These are phyloP conservation scores for Ceratosolen solmsi DNA, from an alignment of 1,140 invertebrate species.

Conservation along the genomic window DNA sequence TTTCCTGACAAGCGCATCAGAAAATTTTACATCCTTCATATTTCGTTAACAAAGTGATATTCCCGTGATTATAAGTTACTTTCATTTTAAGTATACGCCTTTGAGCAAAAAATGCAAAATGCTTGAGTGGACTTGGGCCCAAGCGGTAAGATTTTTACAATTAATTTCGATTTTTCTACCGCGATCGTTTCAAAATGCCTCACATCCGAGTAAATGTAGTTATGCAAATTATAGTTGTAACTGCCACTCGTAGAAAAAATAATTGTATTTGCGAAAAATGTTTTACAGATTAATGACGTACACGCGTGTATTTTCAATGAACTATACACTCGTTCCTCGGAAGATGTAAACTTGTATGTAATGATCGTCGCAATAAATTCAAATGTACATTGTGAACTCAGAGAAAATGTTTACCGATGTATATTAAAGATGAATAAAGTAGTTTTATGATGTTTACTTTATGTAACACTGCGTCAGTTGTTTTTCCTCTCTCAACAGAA, in stretches of 20 bases:
- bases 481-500: neutral
- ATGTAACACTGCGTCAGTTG: neutral
- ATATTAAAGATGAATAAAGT: constrained; percentile 24
- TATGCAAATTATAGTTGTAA: constrained; percentile 13
- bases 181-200: neutral
- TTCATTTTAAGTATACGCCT: neutral
- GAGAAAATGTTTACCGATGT: neutral
- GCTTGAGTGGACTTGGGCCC: neutral
- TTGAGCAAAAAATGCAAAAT: constrained; percentile 5
- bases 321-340: neutral
- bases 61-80: constrained; percentile 14
- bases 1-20: neutral
- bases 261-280: constrained; percentile 13
- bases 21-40: neutral
- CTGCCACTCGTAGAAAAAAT: neutral
- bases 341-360: constrained; percentile 27
- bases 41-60: constrained; percentile 18
- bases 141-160: neutral
- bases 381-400: constrained; percentile 16
- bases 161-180: neutral
- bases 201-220: neutral
- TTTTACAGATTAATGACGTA: constrained; percentile 24
- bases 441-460: constrained; percentile 19
- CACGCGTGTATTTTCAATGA: constrained; percentile 14
- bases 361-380: constrained; percentile 24